phyloP scores from a whole-genome alignment of 2,113 vertebrate genomes.

The Thunnus thynnus region DNA sequence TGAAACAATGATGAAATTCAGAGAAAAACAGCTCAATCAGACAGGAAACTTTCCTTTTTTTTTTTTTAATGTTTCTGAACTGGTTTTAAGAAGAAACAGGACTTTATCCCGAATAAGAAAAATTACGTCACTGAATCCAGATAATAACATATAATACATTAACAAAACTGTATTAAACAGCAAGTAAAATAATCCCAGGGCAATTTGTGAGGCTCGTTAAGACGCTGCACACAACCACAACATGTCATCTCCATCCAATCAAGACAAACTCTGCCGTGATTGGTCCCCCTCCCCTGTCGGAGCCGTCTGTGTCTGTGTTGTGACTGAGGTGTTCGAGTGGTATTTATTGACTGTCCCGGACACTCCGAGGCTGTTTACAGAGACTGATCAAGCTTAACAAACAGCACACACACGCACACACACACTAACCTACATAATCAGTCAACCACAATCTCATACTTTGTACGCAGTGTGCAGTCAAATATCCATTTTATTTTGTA shows the following conservation, averaged over 20 bases:
- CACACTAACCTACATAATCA: constrained; percentile 23
- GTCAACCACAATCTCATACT: background rate
- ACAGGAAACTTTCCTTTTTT: background rate
- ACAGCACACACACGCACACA: background rate
- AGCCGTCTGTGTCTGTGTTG: constrained; percentile 54
- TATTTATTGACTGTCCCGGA: constrained; percentile 36
- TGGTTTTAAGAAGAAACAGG: background rate
- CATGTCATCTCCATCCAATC: constrained; percentile 3
- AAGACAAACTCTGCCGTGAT: background rate
- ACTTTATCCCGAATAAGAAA: background rate
- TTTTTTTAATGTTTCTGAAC: background rate
- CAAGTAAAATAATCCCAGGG: background rate
- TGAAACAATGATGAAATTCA: background rate
- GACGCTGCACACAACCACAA: background rate
- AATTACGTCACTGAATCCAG: background rate
- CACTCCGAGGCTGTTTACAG: constrained; percentile 43
- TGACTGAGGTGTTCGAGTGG: constrained; percentile 19
- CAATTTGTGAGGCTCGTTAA: no score
- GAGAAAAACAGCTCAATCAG: background rate
- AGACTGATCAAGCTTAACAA: constrained; percentile 22
- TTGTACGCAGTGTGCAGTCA: background rate
- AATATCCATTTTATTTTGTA: background rate
- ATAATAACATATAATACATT: no score
- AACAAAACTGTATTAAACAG: background rate
- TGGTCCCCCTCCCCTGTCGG: constrained; percentile 1